These are phyloP conservation scores for Chionoecetes opilio DNA, from an alignment of 1,140 invertebrate species.

Conservation along the genomic window DNA sequence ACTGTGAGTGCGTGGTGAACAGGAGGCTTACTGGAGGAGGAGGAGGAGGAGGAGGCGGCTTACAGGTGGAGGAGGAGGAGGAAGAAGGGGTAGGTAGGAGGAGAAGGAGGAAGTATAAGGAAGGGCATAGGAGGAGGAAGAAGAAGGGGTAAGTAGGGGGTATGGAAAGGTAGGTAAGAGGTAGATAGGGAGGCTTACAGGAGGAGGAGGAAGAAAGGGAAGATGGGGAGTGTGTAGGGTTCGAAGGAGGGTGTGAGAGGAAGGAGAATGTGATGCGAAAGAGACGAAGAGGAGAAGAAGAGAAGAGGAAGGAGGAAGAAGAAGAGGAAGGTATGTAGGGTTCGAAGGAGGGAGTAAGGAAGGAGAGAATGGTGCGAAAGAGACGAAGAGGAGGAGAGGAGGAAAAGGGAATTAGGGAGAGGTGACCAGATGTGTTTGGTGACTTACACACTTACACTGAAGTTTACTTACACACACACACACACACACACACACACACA, in stretches of 20 bases:
- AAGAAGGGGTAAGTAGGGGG: too few relatives aligned
- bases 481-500: too few relatives aligned
- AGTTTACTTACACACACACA: too few relatives aligned
- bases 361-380: neutral
- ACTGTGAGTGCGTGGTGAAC: neutral
- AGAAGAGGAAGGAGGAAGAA: neutral
- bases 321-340: neutral
- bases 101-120: too few relatives aligned
- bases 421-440: neutral
- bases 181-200: neutral
- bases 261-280: too few relatives aligned
- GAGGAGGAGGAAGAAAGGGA: neutral
- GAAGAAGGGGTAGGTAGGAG: too few relatives aligned
- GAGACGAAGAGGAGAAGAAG: too few relatives aligned
- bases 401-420: neutral
- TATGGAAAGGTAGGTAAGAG: too few relatives aligned
- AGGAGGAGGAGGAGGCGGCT: neutral
- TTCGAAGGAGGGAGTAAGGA: neutral
- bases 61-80: neutral
- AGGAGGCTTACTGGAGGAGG: neutral
- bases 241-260: too few relatives aligned
- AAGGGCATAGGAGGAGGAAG: too few relatives aligned
- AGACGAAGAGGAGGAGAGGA: neutral
- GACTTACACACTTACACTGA: too few relatives aligned
- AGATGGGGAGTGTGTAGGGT: neutral